Percentiles rank a stretch among this genome's conserved stretches.
Evolutionary conservation across 2,888 invertebrate genomes (phyloP).

Genomic region (Calephelis perditalis): DNA sequence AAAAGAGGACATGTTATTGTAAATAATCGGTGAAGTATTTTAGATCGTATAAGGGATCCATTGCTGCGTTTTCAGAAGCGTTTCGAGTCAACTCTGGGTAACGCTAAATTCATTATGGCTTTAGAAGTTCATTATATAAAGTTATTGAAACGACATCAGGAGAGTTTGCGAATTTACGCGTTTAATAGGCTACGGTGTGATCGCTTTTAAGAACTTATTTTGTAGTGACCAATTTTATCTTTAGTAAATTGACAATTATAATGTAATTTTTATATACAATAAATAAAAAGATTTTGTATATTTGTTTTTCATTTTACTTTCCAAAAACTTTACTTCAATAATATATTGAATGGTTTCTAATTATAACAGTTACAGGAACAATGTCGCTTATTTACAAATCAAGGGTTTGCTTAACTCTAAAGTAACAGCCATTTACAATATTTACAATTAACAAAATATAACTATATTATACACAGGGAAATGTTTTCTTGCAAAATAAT

Average conservation of each 20-base stretch:
- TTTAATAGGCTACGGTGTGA: slow-evolving; percentile 66
- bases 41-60: slow-evolving; percentile 2
- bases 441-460: slow-evolving; percentile 36
- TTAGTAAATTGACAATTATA: slow-evolving; percentile 76
- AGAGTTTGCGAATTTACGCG: slow-evolving; percentile 51
- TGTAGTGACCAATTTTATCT: slow-evolving; percentile 77
- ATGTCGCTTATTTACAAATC: slow-evolving; percentile 18
- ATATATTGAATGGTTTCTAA: slow-evolving; percentile 12
- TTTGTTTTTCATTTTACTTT: slow-evolving; percentile 38
- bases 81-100: not conserved
- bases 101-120: not conserved
- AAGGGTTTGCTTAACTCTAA: slow-evolving; percentile 18
- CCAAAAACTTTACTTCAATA: slow-evolving; percentile 12
- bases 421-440: slow-evolving; percentile 24
- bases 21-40: slow-evolving; percentile 16
- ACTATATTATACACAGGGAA: slow-evolving; percentile 43
- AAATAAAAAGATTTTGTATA: slow-evolving; percentile 54
- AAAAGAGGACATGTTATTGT: slow-evolving; percentile 25
- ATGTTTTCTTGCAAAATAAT: slow-evolving; percentile 20
- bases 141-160: not conserved
- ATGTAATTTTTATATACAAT: slow-evolving; percentile 79
- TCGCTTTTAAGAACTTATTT: slow-evolving; percentile 72
- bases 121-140: slow-evolving; percentile 16
- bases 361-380: slow-evolving; percentile 20
- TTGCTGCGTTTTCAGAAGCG: not conserved